Conservation (phyloP, 2,113 vertebrate genomes). For the Apteryx owenii region DNA sequence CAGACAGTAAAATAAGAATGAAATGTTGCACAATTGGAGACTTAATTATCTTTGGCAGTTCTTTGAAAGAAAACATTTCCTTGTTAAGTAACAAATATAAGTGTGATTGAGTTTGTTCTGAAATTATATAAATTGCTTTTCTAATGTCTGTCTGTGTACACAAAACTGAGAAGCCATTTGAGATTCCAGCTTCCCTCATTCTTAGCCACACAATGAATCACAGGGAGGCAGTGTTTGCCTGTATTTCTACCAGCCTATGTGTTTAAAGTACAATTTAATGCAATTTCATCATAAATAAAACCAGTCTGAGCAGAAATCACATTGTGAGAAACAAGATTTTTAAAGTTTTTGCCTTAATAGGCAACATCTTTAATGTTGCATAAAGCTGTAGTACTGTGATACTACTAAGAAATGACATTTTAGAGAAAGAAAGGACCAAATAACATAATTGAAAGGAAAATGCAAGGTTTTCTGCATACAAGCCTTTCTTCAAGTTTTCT, state of each 20-base stretch:
- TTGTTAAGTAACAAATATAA: not conserved
- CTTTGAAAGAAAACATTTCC: not conserved
- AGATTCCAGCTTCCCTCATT: rapidly evolving
- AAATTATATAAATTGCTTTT: not conserved
- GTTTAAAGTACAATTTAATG: rapidly evolving
- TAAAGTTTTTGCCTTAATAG: not conserved
- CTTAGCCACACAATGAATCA: not conserved
- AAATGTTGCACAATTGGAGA: not conserved
- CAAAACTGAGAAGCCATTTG: not conserved
- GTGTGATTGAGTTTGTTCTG: not conserved
- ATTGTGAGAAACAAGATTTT: not conserved
- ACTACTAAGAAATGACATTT: not conserved
- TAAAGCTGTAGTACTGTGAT: not conserved
- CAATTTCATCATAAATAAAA: not conserved
- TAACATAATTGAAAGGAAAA: not conserved
- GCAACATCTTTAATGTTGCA: not conserved
- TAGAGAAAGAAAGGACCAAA: not conserved
- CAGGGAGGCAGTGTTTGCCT: conserved; percentile 12
- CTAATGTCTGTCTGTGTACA: not conserved
- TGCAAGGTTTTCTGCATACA: not conserved
- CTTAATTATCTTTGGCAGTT: not conserved
- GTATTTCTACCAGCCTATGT: not conserved
- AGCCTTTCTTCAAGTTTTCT: not conserved
- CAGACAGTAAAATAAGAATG: not conserved
- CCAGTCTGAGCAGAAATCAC: not conserved